Conservation (phyloP, 2,113 vertebrate genomes). For the Rutilus rutilus region DNA sequence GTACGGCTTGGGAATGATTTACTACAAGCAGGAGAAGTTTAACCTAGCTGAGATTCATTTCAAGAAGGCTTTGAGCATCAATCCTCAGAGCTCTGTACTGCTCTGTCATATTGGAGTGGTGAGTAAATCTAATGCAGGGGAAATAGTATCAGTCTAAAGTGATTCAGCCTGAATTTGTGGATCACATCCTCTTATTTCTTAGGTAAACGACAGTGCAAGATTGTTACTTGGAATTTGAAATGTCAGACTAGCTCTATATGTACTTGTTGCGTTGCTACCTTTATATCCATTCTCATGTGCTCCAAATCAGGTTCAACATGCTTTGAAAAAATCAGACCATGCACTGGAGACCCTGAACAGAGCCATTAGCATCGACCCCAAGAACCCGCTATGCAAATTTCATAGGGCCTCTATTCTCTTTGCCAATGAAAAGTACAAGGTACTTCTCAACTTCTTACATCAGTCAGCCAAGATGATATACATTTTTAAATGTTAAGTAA, state of each 20-base stretch:
- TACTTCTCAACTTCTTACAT: slow-evolving; percentile 57
- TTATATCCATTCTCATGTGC: background rate
- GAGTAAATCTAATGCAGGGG: slow-evolving; percentile 64
- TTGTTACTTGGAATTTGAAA: background rate
- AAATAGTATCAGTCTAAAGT: background rate
- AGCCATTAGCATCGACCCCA: slow-evolving; percentile 95
- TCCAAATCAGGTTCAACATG: slow-evolving; percentile 89
- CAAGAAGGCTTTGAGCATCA: slow-evolving; percentile 97
- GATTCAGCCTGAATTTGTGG: background rate
- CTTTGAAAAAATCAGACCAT: slow-evolving; percentile 95
- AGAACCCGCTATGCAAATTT: slow-evolving; percentile 99
- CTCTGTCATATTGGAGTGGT: slow-evolving; percentile 98
- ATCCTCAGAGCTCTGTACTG: slow-evolving; percentile 97
- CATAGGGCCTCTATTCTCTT: slow-evolving; percentile 97
- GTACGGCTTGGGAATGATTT: slow-evolving; percentile 99
- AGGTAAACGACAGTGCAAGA: background rate
- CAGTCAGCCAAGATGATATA: background rate
- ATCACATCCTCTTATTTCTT: background rate
- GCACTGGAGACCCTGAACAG: slow-evolving; percentile 96
- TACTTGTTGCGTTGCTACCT: background rate
- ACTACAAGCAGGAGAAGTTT: slow-evolving; percentile 99
- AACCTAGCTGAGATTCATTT: slow-evolving; percentile 99
- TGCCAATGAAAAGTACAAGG: slow-evolving; percentile 98
- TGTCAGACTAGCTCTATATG: background rate
- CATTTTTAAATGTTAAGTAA: background rate